Percentiles rank a stretch among this genome's conserved stretches.
Evolutionary conservation across 2,888 invertebrate species (phyloP).

Genomic region (Lordiphosa andalusiaca): DNA sequence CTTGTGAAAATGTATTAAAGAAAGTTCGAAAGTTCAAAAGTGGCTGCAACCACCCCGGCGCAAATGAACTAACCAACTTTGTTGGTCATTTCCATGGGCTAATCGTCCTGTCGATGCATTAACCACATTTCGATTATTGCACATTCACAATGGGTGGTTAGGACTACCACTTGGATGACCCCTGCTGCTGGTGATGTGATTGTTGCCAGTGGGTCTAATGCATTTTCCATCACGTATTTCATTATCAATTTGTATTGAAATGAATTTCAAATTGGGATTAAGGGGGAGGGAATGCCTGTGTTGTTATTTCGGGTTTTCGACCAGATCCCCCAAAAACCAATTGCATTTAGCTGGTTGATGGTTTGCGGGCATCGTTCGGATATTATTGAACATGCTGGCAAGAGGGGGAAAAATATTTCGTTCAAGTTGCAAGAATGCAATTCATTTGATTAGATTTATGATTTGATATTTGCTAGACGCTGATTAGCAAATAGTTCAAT

Average conservation of each 20-base stretch:
- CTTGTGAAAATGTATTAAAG: neutral
- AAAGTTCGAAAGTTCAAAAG: slow-evolving; percentile 6
- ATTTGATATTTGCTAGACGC: slow-evolving; percentile 7
- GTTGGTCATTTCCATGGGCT: slow-evolving; percentile 4
- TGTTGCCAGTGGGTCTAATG: slow-evolving; percentile 13
- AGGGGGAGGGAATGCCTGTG: neutral
- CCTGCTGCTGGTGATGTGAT: slow-evolving; percentile 16
- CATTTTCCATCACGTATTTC: slow-evolving; percentile 26
- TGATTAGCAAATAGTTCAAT: slow-evolving; percentile 1
- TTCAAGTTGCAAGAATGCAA: slow-evolving; percentile 18
- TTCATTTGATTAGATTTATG: slow-evolving; percentile 38
- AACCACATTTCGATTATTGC: slow-evolving; percentile 47
- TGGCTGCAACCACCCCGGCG: neutral
- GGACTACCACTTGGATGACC: neutral
- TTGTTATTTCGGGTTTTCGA: too few relatives aligned
- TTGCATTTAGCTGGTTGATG: slow-evolving; percentile 24
- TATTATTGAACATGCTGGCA: slow-evolving; percentile 12
- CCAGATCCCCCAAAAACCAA: slow-evolving; percentile 19
- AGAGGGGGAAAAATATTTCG: neutral
- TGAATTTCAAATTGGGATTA: slow-evolving; percentile 13
- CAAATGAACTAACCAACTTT: slow-evolving; percentile 18
- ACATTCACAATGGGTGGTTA: slow-evolving; percentile 15
- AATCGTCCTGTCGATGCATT: slow-evolving; percentile 40
- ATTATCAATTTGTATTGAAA: slow-evolving; percentile 43
- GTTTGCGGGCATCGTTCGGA: slow-evolving; percentile 32